A percentile compares a stretch with the other conserved stretches of the same genome.
Evolutionary conservation across 2,113 vertebrate genomes (phyloP).

Genomic region (Catharus fuscescens): DNA sequence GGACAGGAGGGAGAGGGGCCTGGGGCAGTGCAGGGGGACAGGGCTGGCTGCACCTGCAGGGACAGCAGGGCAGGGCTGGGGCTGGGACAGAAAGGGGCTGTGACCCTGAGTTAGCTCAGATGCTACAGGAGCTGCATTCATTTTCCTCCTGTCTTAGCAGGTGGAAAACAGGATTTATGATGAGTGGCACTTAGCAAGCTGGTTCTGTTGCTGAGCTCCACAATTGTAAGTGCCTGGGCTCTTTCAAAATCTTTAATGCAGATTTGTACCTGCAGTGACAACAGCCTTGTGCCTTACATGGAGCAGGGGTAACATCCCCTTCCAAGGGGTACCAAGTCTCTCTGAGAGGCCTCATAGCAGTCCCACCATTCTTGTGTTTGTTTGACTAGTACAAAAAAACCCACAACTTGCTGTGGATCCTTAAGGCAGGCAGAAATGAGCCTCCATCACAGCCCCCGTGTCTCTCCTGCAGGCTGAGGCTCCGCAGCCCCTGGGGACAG

Average conservation of each 20-base stretch:
- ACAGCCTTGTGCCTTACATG: accelerated
- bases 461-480: no score
- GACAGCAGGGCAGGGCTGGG: accelerated
- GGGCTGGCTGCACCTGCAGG: not conserved
- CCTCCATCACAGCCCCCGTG: no score
- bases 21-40: not conserved
- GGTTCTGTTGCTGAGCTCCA: not conserved
- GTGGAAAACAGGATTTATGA: not conserved
- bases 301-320: not conserved
- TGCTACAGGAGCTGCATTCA: accelerated
- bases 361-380: not conserved
- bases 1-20: accelerated
- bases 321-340: accelerated
- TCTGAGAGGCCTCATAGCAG: not conserved
- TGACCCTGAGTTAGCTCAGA: accelerated
- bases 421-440: not conserved
- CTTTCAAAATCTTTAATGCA: not conserved
- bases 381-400: not conserved
- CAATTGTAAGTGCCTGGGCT: not conserved
- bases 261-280: not conserved
- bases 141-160: not conserved
- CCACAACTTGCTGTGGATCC: accelerated
- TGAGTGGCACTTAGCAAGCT: not conserved
- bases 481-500: no score
- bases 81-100: not conserved